Conservation (phyloP, 2,113 vertebrate genomes). For the Coregonus clupeaformis region DNA sequence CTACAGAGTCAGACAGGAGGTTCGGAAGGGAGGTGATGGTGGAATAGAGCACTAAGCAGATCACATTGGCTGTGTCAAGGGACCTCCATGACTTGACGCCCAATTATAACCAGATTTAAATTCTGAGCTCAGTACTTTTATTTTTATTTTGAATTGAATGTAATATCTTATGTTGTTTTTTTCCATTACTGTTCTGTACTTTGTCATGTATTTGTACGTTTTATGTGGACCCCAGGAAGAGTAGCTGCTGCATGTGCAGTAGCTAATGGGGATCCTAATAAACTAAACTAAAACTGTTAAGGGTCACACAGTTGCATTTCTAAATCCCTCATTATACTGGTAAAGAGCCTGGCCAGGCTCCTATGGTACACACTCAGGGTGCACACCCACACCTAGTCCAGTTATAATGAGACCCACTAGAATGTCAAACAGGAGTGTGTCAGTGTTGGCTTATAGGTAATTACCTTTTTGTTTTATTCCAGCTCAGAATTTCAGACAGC, state of each 20-base stretch:
- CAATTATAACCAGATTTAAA: background rate
- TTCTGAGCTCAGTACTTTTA: no score
- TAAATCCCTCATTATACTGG: no score
- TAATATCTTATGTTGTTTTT: no score
- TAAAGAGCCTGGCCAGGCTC: background rate
- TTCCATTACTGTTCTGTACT: no score
- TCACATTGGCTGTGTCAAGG: background rate
- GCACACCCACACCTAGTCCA: background rate
- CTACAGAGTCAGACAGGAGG: slow-evolving; percentile 3
- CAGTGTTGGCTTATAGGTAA: no score
- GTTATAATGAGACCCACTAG: no score
- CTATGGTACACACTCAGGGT: background rate
- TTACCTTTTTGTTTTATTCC: no score
- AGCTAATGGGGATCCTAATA: background rate
- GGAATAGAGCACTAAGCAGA: slow-evolving; percentile 28
- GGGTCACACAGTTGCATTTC: background rate
- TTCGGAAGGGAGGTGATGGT: slow-evolving; percentile 29
- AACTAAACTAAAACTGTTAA: background rate
- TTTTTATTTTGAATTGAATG: background rate
- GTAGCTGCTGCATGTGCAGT: no score
- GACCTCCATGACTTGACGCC: background rate
- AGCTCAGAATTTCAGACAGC: no score
- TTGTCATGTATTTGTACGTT: no score
- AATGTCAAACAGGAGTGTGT: no score
- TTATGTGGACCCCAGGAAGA: no score